A percentile compares a stretch with the other conserved stretches of the same genome.
phyloP scores from a whole-genome alignment of 2,888 invertebrate genomes.

The Tenthredo mesomela region DNA sequence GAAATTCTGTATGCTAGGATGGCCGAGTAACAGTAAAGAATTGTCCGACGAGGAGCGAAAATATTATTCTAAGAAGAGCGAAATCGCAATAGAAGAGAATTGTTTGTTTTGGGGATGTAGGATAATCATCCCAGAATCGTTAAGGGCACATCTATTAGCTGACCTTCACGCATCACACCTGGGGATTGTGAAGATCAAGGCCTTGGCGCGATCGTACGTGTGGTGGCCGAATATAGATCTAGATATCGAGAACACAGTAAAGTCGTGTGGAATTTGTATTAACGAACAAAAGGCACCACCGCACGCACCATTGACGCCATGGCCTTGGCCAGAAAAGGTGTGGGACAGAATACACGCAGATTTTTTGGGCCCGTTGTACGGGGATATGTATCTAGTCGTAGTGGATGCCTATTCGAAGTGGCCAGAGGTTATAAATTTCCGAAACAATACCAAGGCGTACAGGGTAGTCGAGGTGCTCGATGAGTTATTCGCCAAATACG shows the following conservation, averaged over 20 bases:
- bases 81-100: constrained; percentile 51
- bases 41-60: background rate
- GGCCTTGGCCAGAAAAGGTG: constrained; percentile 58
- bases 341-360: constrained; percentile 62
- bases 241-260: constrained; percentile 56
- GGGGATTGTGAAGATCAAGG: constrained; percentile 60
- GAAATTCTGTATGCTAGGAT: too few relatives aligned
- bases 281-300: constrained; percentile 56
- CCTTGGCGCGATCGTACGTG: constrained; percentile 58
- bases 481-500: constrained; percentile 55
- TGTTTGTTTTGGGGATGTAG: constrained; percentile 49
- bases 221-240: constrained; percentile 59
- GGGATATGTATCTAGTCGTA: too few relatives aligned
- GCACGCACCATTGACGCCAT: constrained; percentile 56
- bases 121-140: constrained; percentile 35
- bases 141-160: background rate
- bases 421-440: constrained; percentile 60
- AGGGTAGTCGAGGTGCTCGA: constrained; percentile 55
- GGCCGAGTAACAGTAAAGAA: too few relatives aligned
- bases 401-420: constrained; percentile 63
- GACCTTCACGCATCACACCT: constrained; percentile 53
- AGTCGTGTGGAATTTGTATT: constrained; percentile 55
- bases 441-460: constrained; percentile 55
- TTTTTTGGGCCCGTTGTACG: constrained; percentile 59
- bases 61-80: constrained; percentile 38